Conservation (phyloP, 2,113 vertebrate genomes). For the Falcunculus frontatus region DNA sequence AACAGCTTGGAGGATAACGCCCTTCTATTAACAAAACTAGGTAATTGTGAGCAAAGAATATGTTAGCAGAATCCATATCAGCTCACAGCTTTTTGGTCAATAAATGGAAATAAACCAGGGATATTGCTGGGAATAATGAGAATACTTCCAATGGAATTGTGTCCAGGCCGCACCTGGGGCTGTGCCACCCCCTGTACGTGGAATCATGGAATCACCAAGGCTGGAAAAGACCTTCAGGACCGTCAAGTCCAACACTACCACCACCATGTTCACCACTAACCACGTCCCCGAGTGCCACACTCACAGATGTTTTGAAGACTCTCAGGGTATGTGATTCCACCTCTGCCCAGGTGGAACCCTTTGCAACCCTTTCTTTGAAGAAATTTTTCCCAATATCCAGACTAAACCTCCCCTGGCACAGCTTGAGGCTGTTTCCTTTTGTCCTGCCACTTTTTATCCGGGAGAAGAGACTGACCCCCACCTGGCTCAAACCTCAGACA, state of each 20-base stretch:
- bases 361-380: neutral
- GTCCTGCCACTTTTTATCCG: neutral
- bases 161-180: neutral
- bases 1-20: neutral
- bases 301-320: neutral
- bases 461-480: neutral
- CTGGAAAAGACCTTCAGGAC: neutral
- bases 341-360: neutral
- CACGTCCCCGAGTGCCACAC: accelerated
- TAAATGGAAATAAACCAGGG: neutral
- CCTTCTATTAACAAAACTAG: neutral
- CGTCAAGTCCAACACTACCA: neutral
- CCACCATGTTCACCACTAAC: accelerated
- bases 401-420: neutral
- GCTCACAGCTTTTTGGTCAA: neutral
- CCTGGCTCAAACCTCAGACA: neutral
- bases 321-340: neutral
- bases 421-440: neutral
- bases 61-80: neutral
- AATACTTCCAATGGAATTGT: neutral
- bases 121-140: neutral
- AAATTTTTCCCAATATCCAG: neutral
- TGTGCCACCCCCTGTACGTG: accelerated
- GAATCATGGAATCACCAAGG: neutral
- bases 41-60: neutral